Evolutionary conservation across 2,113 vertebrate species (phyloP), one percentile per base, ranked within the genome.

Genomic region (Chamaetylas fuelleborni): DNA sequence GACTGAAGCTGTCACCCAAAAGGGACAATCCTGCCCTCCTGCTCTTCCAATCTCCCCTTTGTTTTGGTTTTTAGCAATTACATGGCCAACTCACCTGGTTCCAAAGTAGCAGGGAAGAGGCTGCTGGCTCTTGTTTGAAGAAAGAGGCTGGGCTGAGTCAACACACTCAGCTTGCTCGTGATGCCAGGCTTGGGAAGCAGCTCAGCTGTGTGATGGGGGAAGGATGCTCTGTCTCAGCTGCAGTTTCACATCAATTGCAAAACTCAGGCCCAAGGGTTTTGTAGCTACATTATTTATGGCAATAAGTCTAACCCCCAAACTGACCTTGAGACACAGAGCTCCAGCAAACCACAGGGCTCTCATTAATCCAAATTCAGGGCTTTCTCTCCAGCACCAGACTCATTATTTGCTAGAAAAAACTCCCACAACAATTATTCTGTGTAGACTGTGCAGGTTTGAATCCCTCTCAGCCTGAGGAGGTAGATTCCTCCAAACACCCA

Each of bases 241-340:
- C 67, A 82, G 29, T 45, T 93, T 69, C 56, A 72, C 60, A 73
- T 56, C 61, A 76, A 31, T 0, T 60, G 61, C 48, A 90, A 73
- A 88, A 51, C 56, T 38, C 47, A 43, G 57, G 73, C 56, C 88
- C 66, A 67, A 51, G 56, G 91, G 91, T 67, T 97, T 97, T 95
- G 88, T 65, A 96, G 96, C 76, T 95, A 71, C 80, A 67, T 93
- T 93, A 97, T 95, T 97, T 96, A 96, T 43, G 72, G 88, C 92
- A 84, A 12, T 76, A 86, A 95, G 95, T 87, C 86, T 33, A 96
- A 96, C 90, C 92, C 92, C 92, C 62, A 96, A 97, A 97, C 20
- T 73, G 95, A 97, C 96, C 94, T 82, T 85, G 22, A 0, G 47
- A 97, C 73, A 74, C 57, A 88, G 72, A 95, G 19, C 42, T 91